Evolutionary conservation across 2,113 vertebrate species (phyloP).

Genomic region (Neoarius graeffei): DNA sequence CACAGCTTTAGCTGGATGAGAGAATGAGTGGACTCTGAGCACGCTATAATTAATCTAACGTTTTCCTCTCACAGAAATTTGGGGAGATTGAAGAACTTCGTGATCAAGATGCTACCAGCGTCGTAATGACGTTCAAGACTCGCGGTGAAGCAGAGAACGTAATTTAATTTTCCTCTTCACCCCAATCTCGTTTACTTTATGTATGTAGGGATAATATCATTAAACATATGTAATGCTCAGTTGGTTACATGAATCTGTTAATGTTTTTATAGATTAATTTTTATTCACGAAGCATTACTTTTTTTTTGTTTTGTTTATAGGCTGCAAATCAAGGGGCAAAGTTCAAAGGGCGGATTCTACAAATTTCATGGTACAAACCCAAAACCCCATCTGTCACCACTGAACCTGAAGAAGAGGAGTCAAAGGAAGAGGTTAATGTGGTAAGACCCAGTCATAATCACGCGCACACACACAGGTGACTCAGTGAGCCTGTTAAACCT

Average conservation of each 20-base stretch:
- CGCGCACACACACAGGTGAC: background rate
- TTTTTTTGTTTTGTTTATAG: conserved; percentile 63
- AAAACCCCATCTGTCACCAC: conserved; percentile 89
- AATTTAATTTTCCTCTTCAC: conserved; percentile 51
- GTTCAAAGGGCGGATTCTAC: conserved; percentile 93
- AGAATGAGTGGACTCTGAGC: background rate
- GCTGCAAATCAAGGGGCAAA: conserved; percentile 94
- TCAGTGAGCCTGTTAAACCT: background rate
- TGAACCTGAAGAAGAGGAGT: conserved; percentile 89
- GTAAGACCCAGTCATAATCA: conserved; percentile 44
- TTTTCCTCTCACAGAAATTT: conserved; percentile 75
- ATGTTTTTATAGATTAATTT: background rate
- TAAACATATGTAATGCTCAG: background rate
- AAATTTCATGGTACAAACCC: conserved; percentile 96
- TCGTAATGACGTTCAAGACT: conserved; percentile 86
- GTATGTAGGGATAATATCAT: background rate
- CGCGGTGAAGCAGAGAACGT: conserved; percentile 88
- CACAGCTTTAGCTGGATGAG: background rate
- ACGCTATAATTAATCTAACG: background rate
- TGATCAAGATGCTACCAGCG: conserved; percentile 82
- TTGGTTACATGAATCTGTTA: background rate
- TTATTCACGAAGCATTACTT: background rate
- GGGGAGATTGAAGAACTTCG: conserved; percentile 86
- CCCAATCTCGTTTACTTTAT: too few species aligned
- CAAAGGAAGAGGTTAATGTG: conserved; percentile 86